Percentiles rank a stretch among this genome's conserved stretches.
phyloP scores from a whole-genome alignment of 2,888 invertebrate genomes.

The Leptothorax acervorum region DNA sequence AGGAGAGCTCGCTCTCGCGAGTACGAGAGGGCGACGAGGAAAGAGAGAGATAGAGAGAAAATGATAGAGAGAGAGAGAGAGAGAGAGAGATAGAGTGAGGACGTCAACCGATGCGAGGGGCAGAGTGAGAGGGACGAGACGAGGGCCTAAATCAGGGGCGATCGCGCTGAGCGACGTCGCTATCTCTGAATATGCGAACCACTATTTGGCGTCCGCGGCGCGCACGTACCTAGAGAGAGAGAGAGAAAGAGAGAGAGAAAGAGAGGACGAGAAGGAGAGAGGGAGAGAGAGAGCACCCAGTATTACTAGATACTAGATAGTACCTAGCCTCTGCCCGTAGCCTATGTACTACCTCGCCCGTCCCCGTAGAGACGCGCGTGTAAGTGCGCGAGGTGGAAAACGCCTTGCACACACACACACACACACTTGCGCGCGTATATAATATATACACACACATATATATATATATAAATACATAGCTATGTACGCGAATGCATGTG shows the following conservation, averaged over 20 bases:
- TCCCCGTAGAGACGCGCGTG: slow-evolving; percentile 61
- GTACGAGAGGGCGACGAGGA: slow-evolving; percentile 36
- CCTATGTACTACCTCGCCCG: slow-evolving; percentile 69
- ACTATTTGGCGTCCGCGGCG: slow-evolving; percentile 83
- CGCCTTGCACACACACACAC: slow-evolving; percentile 62
- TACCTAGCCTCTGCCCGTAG: slow-evolving; percentile 71
- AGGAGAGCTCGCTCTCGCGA: slow-evolving; percentile 45
- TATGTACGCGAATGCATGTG: slow-evolving; percentile 48
- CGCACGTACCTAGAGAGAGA: slow-evolving; percentile 77
- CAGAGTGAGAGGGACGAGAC: slow-evolving; percentile 53
- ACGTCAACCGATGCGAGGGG: background rate
- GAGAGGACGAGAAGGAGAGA: background rate
- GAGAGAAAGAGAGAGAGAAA: background rate
- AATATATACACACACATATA: background rate
- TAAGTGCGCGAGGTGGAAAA: slow-evolving; percentile 58
- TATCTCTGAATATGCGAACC: slow-evolving; percentile 84
- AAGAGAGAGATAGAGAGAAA: background rate
- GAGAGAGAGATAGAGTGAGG: slow-evolving; percentile 15
- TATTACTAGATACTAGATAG: slow-evolving; percentile 84
- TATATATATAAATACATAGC: background rate
- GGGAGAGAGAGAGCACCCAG: slow-evolving; percentile 75
- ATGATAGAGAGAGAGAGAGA: no score
- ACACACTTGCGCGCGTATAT: background rate
- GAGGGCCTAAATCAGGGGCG: slow-evolving; percentile 82
- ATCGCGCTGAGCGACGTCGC: slow-evolving; percentile 78